phyloP scores from a whole-genome alignment of 2,113 vertebrate genomes.

The Oreochromis niloticus region DNA sequence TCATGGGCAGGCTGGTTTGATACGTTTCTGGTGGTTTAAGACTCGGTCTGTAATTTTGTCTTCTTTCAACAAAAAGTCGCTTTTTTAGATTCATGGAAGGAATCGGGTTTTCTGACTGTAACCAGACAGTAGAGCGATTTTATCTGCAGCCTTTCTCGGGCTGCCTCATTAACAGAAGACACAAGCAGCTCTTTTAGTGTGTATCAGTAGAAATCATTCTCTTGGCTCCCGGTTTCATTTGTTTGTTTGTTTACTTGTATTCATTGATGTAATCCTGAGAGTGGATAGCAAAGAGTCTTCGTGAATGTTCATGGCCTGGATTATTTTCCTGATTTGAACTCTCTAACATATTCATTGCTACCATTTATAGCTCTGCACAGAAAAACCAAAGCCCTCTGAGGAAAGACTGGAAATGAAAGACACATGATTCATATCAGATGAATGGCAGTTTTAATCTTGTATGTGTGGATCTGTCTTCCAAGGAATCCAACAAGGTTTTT shows the following conservation, averaged over 20 bases:
- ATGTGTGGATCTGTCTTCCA: neutral
- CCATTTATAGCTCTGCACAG: neutral
- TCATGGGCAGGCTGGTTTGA: neutral
- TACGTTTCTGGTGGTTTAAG: neutral
- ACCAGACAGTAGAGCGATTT: constrained; percentile 3
- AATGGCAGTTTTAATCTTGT: constrained; percentile 35
- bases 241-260: constrained; percentile 25
- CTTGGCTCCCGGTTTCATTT: constrained; percentile 27
- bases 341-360: constrained; percentile 26
- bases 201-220: constrained; percentile 25
- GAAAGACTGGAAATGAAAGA: neutral
- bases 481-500: neutral
- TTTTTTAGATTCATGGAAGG: neutral
- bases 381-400: neutral
- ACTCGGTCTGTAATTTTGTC: neutral
- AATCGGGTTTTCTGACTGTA: constrained; percentile 12
- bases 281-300: neutral
- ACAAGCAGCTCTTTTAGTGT: neutral
- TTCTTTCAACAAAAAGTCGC: neutral
- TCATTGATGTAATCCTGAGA: constrained; percentile 33
- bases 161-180: constrained; percentile 42
- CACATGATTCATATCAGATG: constrained; percentile 14
- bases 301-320: neutral
- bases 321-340: constrained; percentile 39
- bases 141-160: constrained; percentile 17